A percentile compares a stretch with the other conserved stretches of the same genome.
Evolutionary conservation across 2,113 vertebrate species (phyloP).

Genomic region (Salminus brasiliensis): DNA sequence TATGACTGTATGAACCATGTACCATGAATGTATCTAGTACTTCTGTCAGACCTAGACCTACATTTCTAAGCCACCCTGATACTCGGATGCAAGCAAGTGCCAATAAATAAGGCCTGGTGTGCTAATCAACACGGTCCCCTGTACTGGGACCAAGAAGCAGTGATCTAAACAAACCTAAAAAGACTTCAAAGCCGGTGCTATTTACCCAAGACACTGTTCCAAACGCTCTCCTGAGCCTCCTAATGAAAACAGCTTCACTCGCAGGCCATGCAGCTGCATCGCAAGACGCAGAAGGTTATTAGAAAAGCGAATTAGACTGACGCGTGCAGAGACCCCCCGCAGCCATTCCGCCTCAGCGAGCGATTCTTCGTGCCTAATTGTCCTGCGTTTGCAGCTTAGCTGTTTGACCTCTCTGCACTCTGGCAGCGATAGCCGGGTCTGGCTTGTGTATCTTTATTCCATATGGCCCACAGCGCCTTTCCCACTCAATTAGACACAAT

Average conservation of each 20-base stretch:
- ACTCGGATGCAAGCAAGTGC: background rate
- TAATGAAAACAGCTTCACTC: slow-evolving; percentile 4
- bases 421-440: slow-evolving; percentile 28
- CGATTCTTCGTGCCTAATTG: slow-evolving; percentile 41
- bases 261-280: background rate
- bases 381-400: slow-evolving; percentile 13
- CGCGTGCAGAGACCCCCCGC: background rate
- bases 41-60: too few relatives aligned
- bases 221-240: background rate
- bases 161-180: background rate
- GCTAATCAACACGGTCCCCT: background rate
- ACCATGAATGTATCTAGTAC: too few relatives aligned
- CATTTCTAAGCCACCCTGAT: too few relatives aligned
- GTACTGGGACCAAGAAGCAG: background rate
- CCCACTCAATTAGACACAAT: slow-evolving; percentile 57
- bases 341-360: slow-evolving; percentile 22
- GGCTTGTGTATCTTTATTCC: slow-evolving; percentile 36
- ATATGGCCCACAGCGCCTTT: slow-evolving; percentile 45
- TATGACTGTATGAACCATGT: too few relatives aligned
- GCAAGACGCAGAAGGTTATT: background rate
- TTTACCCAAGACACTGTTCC: background rate
- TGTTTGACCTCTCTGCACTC: slow-evolving; percentile 27
- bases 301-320: slow-evolving; percentile 25
- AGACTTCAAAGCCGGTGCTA: background rate
- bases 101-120: background rate